Percentiles rank a stretch among this genome's conserved stretches.
These are phyloP conservation scores for Pangasius djambal DNA, from an alignment of 2,797 vertebrate genomes.

Conservation along the genomic window DNA sequence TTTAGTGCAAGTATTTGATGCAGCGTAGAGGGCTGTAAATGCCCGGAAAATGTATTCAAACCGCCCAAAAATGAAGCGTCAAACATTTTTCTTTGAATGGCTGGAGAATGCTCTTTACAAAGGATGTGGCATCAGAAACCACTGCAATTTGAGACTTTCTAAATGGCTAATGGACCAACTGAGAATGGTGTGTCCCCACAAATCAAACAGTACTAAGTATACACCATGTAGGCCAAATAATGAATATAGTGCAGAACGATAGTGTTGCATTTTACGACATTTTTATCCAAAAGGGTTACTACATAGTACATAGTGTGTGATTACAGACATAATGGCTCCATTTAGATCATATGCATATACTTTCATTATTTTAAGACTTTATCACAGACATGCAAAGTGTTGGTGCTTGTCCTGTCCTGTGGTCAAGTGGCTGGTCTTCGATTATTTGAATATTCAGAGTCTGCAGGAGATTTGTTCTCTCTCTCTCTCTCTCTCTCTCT, in stretches of 20 bases:
- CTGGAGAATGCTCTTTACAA: neutral
- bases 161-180: conserved; percentile 3
- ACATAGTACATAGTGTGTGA: neutral
- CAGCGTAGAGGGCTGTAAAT: neutral
- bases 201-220: neutral
- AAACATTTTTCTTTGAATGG: neutral
- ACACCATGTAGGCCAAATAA: neutral
- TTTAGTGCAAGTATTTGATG: too few species aligned
- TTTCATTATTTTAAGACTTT: neutral
- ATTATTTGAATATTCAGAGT: conserved; percentile 46
- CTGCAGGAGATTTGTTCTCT: conserved; percentile 20
- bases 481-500: conserved; percentile 13
- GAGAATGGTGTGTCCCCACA: neutral
- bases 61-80: neutral
- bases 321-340: neutral
- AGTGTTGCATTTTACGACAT: neutral
- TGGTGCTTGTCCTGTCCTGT: conserved; percentile 23
- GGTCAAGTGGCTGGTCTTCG: conserved; percentile 50
- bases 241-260: neutral
- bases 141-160: neutral
- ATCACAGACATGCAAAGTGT: neutral
- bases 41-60: neutral
- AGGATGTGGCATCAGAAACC: conserved; percentile 4
- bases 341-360: neutral
- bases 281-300: too few species aligned